These are phyloP conservation scores for Lasioglossum zephyrum DNA, from an alignment of 2,888 invertebrate species.

Conservation along the genomic window DNA sequence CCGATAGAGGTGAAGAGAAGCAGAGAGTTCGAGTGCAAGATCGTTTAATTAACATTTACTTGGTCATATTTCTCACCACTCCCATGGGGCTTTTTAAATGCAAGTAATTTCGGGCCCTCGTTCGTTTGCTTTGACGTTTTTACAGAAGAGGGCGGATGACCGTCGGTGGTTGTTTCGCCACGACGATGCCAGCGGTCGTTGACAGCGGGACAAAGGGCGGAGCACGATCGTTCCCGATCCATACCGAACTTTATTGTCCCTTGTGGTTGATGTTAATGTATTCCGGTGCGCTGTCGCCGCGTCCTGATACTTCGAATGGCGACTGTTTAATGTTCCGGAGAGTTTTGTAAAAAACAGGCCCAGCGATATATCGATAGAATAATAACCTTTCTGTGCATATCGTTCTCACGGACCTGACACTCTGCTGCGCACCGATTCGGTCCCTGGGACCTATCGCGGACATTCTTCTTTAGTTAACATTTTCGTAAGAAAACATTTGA, in stretches of 20 bases:
- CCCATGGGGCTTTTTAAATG: background rate
- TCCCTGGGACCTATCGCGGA: too few species aligned
- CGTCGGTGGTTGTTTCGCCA: background rate
- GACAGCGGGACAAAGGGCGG: constrained; percentile 5
- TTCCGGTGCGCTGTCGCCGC: background rate
- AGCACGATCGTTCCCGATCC: background rate
- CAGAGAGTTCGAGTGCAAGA: too few species aligned
- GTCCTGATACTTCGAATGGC: background rate
- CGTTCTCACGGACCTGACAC: too few species aligned
- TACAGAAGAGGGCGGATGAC: background rate
- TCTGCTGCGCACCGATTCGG: too few species aligned
- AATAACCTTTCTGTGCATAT: too few species aligned
- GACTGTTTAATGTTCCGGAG: background rate
- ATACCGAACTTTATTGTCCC: background rate
- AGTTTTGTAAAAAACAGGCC: background rate
- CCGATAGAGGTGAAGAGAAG: too few species aligned
- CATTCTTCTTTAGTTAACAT: too few species aligned
- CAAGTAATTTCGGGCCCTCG: background rate
- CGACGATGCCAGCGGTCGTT: background rate
- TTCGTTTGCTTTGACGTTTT: background rate
- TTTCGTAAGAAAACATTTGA: too few species aligned
- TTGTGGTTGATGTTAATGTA: background rate
- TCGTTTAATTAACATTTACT: constrained; percentile 16
- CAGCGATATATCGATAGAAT: too few species aligned
- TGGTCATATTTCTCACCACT: background rate